These are phyloP conservation scores for Blera fallax DNA, from an alignment of 2,888 invertebrate genomes.

Conservation along the genomic window DNA sequence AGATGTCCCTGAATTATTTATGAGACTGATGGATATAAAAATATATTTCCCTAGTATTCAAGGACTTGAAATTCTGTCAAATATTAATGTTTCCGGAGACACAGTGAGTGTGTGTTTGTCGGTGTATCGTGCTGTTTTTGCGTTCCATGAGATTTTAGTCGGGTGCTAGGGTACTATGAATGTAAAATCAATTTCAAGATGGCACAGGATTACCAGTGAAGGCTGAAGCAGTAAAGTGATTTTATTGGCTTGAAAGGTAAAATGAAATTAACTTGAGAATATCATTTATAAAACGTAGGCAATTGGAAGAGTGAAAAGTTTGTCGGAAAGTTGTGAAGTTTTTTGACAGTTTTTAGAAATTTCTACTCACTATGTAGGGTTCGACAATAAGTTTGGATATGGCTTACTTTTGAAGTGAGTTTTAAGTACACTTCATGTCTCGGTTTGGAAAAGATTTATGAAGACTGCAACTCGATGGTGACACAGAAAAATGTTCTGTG, in stretches of 20 bases:
- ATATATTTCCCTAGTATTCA: slow-evolving; percentile 62
- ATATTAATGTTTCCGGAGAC: slow-evolving; percentile 57
- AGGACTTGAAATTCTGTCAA: slow-evolving; percentile 66
- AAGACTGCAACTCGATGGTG: too few relatives aligned
- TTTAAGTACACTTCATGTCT: too few relatives aligned
- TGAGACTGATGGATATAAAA: slow-evolving; percentile 65
- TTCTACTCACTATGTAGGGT: neutral
- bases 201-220: slow-evolving; percentile 28
- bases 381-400: neutral
- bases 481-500: too few relatives aligned
- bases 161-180: slow-evolving; percentile 1
- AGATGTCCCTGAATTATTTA: slow-evolving; percentile 67
- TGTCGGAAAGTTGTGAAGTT: slow-evolving; percentile 18
- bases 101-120: slow-evolving; percentile 2
- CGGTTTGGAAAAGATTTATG: too few relatives aligned
- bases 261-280: slow-evolving; percentile 41
- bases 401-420: neutral
- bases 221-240: slow-evolving; percentile 12
- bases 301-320: slow-evolving; percentile 24
- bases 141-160: slow-evolving; percentile 1
- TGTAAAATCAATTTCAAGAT: slow-evolving; percentile 57
- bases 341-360: slow-evolving; percentile 8
- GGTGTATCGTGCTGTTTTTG: neutral
- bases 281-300: slow-evolving; percentile 36
- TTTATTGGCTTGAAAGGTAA: slow-evolving; percentile 46